These are phyloP conservation scores for Polyommatus iphigenia DNA, from an alignment of 2,888 invertebrate genomes.

Conservation along the genomic window DNA sequence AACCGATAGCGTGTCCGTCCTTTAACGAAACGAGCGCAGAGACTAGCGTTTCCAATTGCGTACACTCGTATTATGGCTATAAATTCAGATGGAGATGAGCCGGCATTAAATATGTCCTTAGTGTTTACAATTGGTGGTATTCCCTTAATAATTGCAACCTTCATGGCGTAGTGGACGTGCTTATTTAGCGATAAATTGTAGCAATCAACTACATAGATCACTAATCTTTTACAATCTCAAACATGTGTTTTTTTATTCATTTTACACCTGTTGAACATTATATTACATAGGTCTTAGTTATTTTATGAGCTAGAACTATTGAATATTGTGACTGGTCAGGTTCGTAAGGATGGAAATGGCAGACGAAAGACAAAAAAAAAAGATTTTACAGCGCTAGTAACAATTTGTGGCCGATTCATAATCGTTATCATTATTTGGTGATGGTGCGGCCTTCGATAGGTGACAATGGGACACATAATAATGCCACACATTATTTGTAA, in stretches of 20 bases:
- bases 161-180: slow-evolving; percentile 72
- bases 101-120: slow-evolving; percentile 71
- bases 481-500: slow-evolving; percentile 16
- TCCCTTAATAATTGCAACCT: slow-evolving; percentile 74
- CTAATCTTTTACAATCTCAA: slow-evolving; percentile 50
- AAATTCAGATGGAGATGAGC: slow-evolving; percentile 55
- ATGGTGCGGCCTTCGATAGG: background rate
- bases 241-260: slow-evolving; percentile 20
- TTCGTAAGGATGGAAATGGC: background rate
- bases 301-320: background rate
- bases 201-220: slow-evolving; percentile 73
- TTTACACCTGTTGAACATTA: background rate
- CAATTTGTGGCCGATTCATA: slow-evolving; percentile 13
- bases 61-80: slow-evolving; percentile 47
- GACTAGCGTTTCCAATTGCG: slow-evolving; percentile 38
- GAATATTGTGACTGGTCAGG: background rate
- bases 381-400: background rate
- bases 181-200: slow-evolving; percentile 70
- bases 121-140: slow-evolving; percentile 63
- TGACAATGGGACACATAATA: slow-evolving; percentile 17
- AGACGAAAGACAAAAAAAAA: background rate
- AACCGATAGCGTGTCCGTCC: slow-evolving; percentile 31
- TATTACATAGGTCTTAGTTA: background rate
- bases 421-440: slow-evolving; percentile 20
- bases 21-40: slow-evolving; percentile 35